phyloP scores from a whole-genome alignment of 2,888 invertebrate species.

The Protophormia terraenovae region DNA sequence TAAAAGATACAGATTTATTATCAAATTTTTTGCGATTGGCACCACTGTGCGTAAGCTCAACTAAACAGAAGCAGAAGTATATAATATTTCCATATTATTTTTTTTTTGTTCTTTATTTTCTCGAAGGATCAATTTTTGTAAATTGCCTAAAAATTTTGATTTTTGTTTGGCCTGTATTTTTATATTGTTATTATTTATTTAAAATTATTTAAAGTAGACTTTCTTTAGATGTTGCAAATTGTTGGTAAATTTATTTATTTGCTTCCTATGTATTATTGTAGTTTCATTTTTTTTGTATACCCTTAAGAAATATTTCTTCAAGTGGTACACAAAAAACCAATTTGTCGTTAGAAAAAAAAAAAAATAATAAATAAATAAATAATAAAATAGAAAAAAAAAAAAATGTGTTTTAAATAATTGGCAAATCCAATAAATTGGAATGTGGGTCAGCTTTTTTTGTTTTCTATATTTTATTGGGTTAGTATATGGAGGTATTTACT shows the following conservation, averaged over 20 bases:
- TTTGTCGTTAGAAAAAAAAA: neutral
- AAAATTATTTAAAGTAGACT: neutral
- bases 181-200: no score
- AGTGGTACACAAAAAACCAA: slow-evolving; percentile 3
- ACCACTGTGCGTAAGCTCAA: no score
- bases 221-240: neutral
- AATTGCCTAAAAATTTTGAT: no score
- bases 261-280: neutral
- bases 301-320: slow-evolving; percentile 19
- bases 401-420: neutral
- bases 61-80: no score
- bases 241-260: neutral
- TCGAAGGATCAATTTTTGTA: no score
- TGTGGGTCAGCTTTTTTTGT: neutral
- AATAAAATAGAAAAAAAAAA: neutral
- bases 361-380: neutral
- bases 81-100: no score
- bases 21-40: no score
- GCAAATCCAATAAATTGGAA: neutral
- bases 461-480: no score
- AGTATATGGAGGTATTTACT: no score
- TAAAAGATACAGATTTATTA: no score
- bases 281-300: neutral
- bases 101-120: no score
- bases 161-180: neutral